phyloP scores from a whole-genome alignment of 2,797 vertebrate species.

The Spheniscus humboldti region DNA sequence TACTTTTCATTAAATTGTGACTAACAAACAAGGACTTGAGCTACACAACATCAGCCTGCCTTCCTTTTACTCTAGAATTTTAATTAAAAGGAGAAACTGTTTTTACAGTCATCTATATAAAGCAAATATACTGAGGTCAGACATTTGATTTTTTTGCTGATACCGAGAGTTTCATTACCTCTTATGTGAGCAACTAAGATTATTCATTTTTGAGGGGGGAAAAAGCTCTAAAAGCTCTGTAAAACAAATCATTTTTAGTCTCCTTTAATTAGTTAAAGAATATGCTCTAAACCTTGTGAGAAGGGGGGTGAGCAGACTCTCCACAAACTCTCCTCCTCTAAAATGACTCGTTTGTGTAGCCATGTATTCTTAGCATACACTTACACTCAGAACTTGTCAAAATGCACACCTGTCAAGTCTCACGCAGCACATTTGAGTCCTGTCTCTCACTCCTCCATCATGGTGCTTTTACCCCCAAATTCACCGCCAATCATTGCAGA shows the following conservation, averaged over 20 bases:
- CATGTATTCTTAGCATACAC: neutral
- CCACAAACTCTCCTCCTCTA: neutral
- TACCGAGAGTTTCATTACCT: neutral
- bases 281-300: neutral
- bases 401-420: neutral
- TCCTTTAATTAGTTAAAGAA: neutral
- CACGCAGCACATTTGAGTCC: neutral
- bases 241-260: neutral
- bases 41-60: neutral
- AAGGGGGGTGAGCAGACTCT: neutral
- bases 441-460: neutral
- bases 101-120: neutral
- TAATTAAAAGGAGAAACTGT: neutral
- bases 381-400: neutral
- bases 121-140: neutral
- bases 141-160: neutral
- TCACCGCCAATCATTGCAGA: neutral
- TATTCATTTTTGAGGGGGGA: neutral
- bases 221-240: neutral
- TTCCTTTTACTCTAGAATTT: neutral
- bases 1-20: neutral
- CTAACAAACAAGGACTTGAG: neutral
- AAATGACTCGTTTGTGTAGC: neutral
- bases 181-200: neutral
- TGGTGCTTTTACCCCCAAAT: neutral